These are phyloP conservation scores for Pitta sordida DNA, from an alignment of 2,113 vertebrate species.

Conservation along the genomic window DNA sequence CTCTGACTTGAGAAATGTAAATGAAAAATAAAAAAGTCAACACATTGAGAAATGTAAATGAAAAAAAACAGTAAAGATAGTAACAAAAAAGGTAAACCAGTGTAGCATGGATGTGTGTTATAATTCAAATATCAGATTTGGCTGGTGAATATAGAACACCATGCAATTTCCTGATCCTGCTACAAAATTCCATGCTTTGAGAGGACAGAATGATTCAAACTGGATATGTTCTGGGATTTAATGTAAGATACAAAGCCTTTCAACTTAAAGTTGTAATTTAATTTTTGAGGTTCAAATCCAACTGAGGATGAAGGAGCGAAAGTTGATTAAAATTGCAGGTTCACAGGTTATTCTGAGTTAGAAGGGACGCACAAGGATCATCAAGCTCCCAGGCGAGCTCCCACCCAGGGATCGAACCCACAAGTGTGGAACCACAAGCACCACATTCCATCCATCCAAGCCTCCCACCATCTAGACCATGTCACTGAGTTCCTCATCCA, in stretches of 20 bases:
- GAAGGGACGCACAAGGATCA: too few relatives aligned
- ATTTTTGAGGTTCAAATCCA: background rate
- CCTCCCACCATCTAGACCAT: too few relatives aligned
- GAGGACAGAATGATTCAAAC: background rate
- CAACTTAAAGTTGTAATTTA: background rate
- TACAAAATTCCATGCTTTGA: background rate
- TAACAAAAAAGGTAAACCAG: background rate
- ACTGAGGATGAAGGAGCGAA: background rate
- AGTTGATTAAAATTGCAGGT: constrained; percentile 17
- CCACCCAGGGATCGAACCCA: too few relatives aligned
- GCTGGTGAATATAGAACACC: background rate
- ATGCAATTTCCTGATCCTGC: background rate
- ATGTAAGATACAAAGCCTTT: background rate
- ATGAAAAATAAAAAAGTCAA: background rate
- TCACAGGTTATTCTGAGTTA: too few relatives aligned
- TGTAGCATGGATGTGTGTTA: background rate
- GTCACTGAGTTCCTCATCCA: too few relatives aligned
- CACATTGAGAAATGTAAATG: background rate
- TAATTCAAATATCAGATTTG: background rate
- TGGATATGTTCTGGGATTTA: background rate
- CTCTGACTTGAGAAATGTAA: background rate
- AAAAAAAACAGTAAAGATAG: background rate
- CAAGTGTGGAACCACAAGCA: too few relatives aligned
- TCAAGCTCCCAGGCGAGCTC: too few relatives aligned
- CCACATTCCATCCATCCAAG: too few relatives aligned